A percentile compares a stretch with the other conserved stretches of the same genome.
Conservation (phyloP, 2,113 vertebrate genomes). For the Lasiurus cinereus region DNA sequence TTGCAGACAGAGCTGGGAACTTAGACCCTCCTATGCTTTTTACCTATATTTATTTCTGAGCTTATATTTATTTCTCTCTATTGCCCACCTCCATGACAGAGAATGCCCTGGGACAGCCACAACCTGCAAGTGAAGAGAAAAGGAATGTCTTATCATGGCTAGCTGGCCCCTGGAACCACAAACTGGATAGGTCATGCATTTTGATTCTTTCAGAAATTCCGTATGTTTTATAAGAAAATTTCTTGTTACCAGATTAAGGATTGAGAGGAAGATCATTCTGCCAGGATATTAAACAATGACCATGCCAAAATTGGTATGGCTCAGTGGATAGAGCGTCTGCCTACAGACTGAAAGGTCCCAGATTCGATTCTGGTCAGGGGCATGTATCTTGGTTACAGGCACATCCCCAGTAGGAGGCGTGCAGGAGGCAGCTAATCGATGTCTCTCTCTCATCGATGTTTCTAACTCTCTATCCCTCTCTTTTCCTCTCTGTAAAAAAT, state of each 20-base stretch:
- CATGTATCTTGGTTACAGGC: too few species aligned
- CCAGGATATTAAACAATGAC: not conserved
- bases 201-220: not conserved
- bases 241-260: not conserved
- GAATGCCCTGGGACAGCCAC: not conserved
- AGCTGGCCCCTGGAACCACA: not conserved
- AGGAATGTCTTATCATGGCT: rapidly evolving
- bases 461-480: too few species aligned
- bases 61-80: not conserved
- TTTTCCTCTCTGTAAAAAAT: too few species aligned
- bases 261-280: not conserved
- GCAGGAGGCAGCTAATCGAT: too few species aligned
- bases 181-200: not conserved
- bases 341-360: too few species aligned
- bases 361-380: too few species aligned
- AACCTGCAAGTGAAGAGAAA: not conserved
- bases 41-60: not conserved
- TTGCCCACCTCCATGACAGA: not conserved
- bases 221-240: not conserved
- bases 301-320: too few species aligned
- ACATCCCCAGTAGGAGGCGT: too few species aligned
- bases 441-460: too few species aligned
- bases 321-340: too few species aligned
- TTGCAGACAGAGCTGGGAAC: not conserved
- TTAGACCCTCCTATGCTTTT: not conserved